Conservation (phyloP, 2,888 invertebrate genomes). For the Melinaea marsaeus region DNA sequence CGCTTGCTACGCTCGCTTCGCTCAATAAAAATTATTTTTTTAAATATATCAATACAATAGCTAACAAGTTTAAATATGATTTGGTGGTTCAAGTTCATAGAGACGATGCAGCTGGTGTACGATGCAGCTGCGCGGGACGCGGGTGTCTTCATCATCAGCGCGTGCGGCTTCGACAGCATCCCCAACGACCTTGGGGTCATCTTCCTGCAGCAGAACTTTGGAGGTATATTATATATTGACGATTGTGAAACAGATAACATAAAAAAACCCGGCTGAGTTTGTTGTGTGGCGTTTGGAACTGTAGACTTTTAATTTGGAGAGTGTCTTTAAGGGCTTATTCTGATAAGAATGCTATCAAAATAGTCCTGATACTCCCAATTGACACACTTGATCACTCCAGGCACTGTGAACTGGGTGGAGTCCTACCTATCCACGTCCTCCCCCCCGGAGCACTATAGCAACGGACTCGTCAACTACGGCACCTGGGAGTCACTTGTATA, state of each 20-base stretch:
- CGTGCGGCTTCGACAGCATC: constrained; percentile 96
- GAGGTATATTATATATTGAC: constrained; percentile 63
- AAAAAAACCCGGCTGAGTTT: too few species aligned
- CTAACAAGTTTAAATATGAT: neutral
- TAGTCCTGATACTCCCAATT: too few species aligned
- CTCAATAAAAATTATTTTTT: too few species aligned
- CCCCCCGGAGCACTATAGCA: constrained; percentile 41
- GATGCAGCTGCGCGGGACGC: constrained; percentile 84
- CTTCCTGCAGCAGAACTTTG: constrained; percentile 87
- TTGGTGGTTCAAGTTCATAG: constrained; percentile 82
- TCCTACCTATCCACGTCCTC: constrained; percentile 76
- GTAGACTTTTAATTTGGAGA: too few species aligned
- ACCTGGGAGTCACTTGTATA: constrained; percentile 94
- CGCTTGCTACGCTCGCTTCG: too few species aligned
- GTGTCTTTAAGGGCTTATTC: too few species aligned
- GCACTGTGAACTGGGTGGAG: constrained; percentile 87
- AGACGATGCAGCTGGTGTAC: constrained; percentile 90
- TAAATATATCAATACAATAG: neutral
- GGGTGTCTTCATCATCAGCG: constrained; percentile 91
- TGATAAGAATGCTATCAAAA: too few species aligned
- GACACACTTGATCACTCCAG: constrained; percentile 44
- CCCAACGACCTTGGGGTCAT: constrained; percentile 92
- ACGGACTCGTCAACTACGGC: constrained; percentile 83
- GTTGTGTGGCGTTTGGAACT: too few species aligned
- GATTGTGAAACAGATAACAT: too few species aligned